Evolutionary conservation across 2,888 invertebrate species (phyloP).

Genomic region (Caenorhabditis angaria): DNA sequence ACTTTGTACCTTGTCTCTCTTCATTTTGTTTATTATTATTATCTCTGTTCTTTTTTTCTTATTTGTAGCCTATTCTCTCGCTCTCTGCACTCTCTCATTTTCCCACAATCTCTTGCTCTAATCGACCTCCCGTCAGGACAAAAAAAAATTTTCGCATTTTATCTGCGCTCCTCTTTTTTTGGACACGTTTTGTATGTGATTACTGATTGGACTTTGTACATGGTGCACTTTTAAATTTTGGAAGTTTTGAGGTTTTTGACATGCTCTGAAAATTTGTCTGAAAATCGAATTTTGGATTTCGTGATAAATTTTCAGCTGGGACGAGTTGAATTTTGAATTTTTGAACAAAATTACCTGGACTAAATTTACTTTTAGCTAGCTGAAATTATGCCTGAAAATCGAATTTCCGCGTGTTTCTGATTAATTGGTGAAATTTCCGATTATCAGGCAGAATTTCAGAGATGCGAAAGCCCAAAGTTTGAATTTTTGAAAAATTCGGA

Average conservation of each 20-base stretch:
- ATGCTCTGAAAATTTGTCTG: not conserved
- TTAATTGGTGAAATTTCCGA: too few relatives aligned
- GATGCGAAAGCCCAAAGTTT: too few relatives aligned
- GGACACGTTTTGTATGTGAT: not conserved
- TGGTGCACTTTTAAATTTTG: not conserved
- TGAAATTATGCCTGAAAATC: too few relatives aligned
- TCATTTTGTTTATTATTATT: conserved; percentile 21
- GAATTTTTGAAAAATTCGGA: too few relatives aligned
- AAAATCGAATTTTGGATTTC: conserved; percentile 1
- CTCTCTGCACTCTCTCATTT: conserved; percentile 9
- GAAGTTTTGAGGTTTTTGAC: not conserved
- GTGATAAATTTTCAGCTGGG: too few relatives aligned
- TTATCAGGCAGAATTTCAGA: too few relatives aligned
- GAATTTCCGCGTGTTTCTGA: too few relatives aligned
- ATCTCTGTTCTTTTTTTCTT: not conserved
- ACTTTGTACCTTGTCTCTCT: conserved; percentile 34
- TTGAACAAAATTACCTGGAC: too few relatives aligned
- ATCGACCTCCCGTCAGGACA: not conserved
- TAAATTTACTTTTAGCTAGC: too few relatives aligned
- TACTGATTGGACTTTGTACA: not conserved
- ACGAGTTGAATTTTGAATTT: too few relatives aligned
- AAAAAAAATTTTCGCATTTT: conserved; percentile 12
- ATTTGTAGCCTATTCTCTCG: conserved; percentile 20
- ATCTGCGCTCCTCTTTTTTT: not conserved
- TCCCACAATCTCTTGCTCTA: not conserved